Conservation (phyloP, 2,113 vertebrate genomes). For the Xiphias gladius region DNA sequence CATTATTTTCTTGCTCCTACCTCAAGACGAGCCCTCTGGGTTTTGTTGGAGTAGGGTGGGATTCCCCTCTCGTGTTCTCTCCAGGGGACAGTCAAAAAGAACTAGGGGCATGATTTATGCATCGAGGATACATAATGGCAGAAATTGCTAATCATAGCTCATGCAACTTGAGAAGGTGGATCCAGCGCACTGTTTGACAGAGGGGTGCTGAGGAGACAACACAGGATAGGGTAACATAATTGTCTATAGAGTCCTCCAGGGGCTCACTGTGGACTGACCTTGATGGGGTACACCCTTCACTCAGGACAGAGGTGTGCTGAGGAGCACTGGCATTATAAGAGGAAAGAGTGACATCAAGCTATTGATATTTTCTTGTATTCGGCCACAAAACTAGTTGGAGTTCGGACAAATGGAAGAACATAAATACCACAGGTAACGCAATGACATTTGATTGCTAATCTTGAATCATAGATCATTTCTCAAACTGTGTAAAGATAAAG, state of each 20-base stretch:
- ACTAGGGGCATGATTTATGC: constrained; percentile 79
- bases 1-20: constrained; percentile 63
- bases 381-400: neutral
- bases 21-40: constrained; percentile 63
- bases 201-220: constrained; percentile 51
- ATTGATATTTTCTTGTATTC: constrained; percentile 4
- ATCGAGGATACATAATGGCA: constrained; percentile 80
- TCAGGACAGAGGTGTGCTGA: constrained; percentile 23
- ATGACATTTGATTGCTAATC: neutral
- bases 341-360: constrained; percentile 45
- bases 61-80: constrained; percentile 80
- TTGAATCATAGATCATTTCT: constrained; percentile 3
- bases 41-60: constrained; percentile 69
- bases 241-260: constrained; percentile 49
- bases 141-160: constrained; percentile 82
- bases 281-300: constrained; percentile 45
- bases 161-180: constrained; percentile 77
- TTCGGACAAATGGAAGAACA: neutral
- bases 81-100: constrained; percentile 58
- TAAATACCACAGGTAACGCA: neutral
- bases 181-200: constrained; percentile 69
- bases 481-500: constrained; percentile 7
- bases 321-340: constrained; percentile 24
- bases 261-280: constrained; percentile 37
- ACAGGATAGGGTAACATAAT: constrained; percentile 67